Evolutionary conservation across 2,797 vertebrate genomes (phyloP), one percentile per base, ranked within the genome.

Genomic region (Rhinogobio ventralis): DNA sequence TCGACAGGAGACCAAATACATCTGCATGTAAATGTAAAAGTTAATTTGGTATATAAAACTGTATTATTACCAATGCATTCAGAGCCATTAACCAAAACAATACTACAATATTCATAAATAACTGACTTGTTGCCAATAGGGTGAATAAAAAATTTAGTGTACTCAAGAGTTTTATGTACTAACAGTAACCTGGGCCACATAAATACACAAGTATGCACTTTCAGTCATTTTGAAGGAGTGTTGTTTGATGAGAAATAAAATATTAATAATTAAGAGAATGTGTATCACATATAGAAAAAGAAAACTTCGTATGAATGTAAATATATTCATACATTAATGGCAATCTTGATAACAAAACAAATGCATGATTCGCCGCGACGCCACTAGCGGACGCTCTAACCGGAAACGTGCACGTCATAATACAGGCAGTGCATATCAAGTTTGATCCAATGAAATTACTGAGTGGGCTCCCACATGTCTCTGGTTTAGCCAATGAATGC

Each of bases 311-410:
- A 39, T 17, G 23, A n/a, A n/a, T n/a, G 53, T 60, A 25, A 62
- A 57, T 4, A 62, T 28, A 60, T 4, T 20, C 3, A 11, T 68
- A 20, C 23, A 8, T 55, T n/a, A 28, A 51, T 67, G 45, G 19
- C 46, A 8, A 64, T 1, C 25, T 33, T 13, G 10, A 13, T 20
- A 0, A 74, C 3, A 28, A 5, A 23, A 39, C 4, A 57, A 57
- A 60, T 23, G 20, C 4, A 33, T 33, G 2, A 73, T 30, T 46
- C 30, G 2, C 20, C 20, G 4, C 8, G 20, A 51, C 5, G 6
- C 74, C 80, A 14, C 55, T 49, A 78, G 80, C 3, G 9, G 84
- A 69, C 81, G 86, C 66, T 74, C n/a, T 68, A 19, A 66, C 57
- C 69, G 73, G 78, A 79, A 36, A 66, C 71, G 14, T 33, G 64